These are phyloP conservation scores for Eospalax fontanierii DNA, from an alignment of 2,797 vertebrate species.

Conservation along the genomic window DNA sequence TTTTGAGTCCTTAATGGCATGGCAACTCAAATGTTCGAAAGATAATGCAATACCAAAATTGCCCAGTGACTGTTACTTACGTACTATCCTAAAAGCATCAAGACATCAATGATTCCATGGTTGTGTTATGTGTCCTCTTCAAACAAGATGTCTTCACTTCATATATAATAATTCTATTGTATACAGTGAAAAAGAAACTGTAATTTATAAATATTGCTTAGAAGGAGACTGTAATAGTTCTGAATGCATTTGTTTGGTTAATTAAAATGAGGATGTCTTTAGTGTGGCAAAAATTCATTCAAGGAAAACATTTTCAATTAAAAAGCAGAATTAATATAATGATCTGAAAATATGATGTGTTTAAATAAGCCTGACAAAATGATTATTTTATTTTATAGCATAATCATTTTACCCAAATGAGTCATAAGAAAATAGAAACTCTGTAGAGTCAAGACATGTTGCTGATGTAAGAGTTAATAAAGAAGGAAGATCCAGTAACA, in stretches of 20 bases:
- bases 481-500: neutral
- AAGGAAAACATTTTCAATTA: neutral
- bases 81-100: too few species aligned
- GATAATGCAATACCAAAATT: too few species aligned
- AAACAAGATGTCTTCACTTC: neutral
- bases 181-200: neutral
- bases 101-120: too few species aligned
- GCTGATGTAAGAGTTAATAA: slow-evolving; percentile 65
- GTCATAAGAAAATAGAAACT: neutral
- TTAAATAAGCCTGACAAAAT: neutral
- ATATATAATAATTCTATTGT: neutral
- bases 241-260: neutral
- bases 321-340: neutral
- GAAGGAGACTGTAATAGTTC: slow-evolving; percentile 34
- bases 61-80: too few species aligned
- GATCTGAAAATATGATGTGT: neutral
- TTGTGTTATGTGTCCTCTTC: too few species aligned
- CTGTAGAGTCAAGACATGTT: slow-evolving; percentile 1
- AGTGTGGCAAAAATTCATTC: neutral
- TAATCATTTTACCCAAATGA: neutral
- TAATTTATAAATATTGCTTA: slow-evolving; percentile 45
- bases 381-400: slow-evolving; percentile 36
- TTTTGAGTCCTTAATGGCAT: too few species aligned
- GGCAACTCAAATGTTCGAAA: too few species aligned
- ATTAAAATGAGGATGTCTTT: slow-evolving; percentile 20